Base-by-base conservation (phyloP, 2,797 vertebrate genomes). In the Rhynchotus rufescens region DNA sequence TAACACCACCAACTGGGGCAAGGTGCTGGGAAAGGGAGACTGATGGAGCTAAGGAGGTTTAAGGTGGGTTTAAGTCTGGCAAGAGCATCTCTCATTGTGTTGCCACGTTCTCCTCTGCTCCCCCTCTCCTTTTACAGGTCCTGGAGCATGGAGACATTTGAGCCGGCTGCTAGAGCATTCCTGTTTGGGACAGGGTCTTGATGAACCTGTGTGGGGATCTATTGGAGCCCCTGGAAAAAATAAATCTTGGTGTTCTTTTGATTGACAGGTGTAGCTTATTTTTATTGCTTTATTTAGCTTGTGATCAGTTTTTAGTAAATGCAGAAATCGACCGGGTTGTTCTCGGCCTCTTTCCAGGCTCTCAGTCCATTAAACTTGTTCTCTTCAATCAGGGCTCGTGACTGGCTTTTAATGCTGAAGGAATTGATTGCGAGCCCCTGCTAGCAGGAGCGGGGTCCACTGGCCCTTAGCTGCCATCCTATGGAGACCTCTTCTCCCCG, bases 301-400 rank as follows among this genome's bases (percentile, higher is more conserved):
- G 64, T 80, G 79, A 91, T 95, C 12, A 15, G 21, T 76, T 95
- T 92, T 94, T 57, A 79, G 91, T 82, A 94, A 94, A 95, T 87
- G 84, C 77, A 96, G 91, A 91, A 92, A 97, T 96, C 54, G 92
- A 96, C 92, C 76, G 0, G 10, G 80, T 59, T 19, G 6, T 72
- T 93, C 56, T 82, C 4, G 1, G 77, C 40, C 6, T 95, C 73
- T 88, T 94, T 87, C 91, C 80, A 65, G 91, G 42, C 81, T 95
- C 81, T 94, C 94, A 95, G 88, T 80, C 95, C 93, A 96, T 97
- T 96, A 95, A 97, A 95, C 90, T 81, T 75, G 60, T 78, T 91
- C 79, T 95, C 93, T 96, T 94, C 94, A 96, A 93, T 95, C 91
- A 94, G 91, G 54, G 86, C 84, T 89, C 0, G 13, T 92, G 92